Evolutionary conservation across 1,140 invertebrate genomes (phyloP).

Genomic region (Drosophila rufa): DNA sequence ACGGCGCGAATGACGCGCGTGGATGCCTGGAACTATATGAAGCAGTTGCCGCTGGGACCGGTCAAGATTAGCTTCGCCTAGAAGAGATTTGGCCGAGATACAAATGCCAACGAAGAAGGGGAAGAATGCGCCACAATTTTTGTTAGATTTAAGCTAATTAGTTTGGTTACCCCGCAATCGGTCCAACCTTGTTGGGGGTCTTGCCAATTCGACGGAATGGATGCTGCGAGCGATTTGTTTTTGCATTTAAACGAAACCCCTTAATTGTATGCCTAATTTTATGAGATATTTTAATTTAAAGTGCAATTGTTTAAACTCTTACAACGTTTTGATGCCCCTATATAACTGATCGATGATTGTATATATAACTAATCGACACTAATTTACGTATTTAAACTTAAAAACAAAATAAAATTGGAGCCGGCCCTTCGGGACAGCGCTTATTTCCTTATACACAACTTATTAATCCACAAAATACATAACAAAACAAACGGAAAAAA

Average conservation of each 20-base stretch:
- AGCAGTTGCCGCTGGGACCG: constrained; percentile 93
- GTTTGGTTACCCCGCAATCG: constrained; percentile 35
- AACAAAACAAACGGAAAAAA: constrained; percentile 14
- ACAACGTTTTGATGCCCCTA: constrained; percentile 48
- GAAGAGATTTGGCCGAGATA: constrained; percentile 9
- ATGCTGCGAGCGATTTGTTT: constrained; percentile 60
- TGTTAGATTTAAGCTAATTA: constrained; percentile 68
- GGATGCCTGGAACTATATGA: constrained; percentile 97
- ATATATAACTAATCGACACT: constrained; percentile 73
- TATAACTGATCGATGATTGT: constrained; percentile 60
- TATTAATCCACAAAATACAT: constrained; percentile 44
- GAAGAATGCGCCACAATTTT: constrained; percentile 75
- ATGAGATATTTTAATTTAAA: constrained; percentile 69
- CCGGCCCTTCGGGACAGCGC: constrained; percentile 27
- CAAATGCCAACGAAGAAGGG: constrained; percentile 29
- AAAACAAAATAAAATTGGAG: constrained; percentile 8
- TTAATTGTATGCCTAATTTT: constrained; percentile 54
- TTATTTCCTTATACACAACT: constrained; percentile 68
- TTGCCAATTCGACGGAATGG: constrained; percentile 49
- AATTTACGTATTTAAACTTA: constrained; percentile 72
- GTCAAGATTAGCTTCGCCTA: constrained; percentile 86
- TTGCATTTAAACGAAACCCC: constrained; percentile 51
- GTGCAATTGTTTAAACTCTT: constrained; percentile 70
- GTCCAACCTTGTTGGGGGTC: constrained; percentile 48
- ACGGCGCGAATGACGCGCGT: constrained; percentile 94